Base-by-base conservation (phyloP, 1,140 invertebrate species). In the Chrysomallon squamiferum region DNA sequence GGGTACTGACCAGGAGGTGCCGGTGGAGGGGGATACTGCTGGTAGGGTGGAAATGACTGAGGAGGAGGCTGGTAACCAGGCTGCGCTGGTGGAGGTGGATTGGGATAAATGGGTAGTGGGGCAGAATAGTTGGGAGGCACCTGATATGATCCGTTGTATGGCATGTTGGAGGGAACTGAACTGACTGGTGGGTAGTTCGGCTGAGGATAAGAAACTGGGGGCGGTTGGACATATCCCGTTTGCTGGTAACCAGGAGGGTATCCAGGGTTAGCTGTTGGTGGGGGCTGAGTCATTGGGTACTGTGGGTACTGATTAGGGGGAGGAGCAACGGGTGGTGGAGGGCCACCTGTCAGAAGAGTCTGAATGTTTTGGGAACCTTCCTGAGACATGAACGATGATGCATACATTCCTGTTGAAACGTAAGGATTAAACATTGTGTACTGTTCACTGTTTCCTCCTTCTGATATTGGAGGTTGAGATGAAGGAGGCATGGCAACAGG, bases 341-440 rank as follows among this genome's bases (percentile, higher is more conserved):
- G 59, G 30, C 38, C 49, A 33, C 74, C 74, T 38, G 66, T 67
- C 32, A 82, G 73, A 20, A 83, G 67, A 2, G 74, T 74, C 67
- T 81, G 77, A 27, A 83, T 77, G 32, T 69, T 73, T 68, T 83
- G 81, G 11, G 71, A 69, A 3, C 81, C 81, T 60, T 83, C 81
- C 54, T 76, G 74, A 1, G 77, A 78, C 79, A 83, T 76, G 69
- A 83, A 83, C 2, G 81, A 83, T 3, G 78, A 74, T 4, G 77
- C 65, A 50, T 77, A 82, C 77, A 81, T 81, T 35, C 70, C 65
- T 5, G 74, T 63, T 6, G 78, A 73, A 7, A 83, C 70, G 57
- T 82, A 83, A 6, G 81, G 81, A 63, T 83, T 82, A 52, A 73
- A 75, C 33, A 38, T 38, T 5, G 35, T 38, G 35, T 68, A 25